Evolutionary conservation across 2,797 vertebrate species (phyloP).

Genomic region (Enoplosus armatus): DNA sequence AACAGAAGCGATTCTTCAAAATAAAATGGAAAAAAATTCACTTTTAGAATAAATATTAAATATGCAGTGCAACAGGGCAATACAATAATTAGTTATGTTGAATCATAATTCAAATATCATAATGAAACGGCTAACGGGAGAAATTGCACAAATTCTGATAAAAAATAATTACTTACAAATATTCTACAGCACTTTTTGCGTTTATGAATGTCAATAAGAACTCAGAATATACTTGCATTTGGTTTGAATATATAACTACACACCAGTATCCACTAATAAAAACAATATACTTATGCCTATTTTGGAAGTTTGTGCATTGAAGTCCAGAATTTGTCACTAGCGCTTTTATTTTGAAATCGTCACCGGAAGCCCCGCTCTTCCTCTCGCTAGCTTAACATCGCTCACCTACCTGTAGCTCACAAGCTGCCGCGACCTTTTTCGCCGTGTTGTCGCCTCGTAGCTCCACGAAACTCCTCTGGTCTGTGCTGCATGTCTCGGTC

Average conservation of each 20-base stretch:
- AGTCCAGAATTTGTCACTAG: accelerated
- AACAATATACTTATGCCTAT: accelerated
- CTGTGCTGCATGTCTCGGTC: not conserved
- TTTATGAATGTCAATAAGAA: not conserved
- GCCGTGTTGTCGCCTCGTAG: not conserved
- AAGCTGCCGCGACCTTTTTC: not conserved
- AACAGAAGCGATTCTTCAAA: slow-evolving; percentile 6
- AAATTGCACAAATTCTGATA: accelerated
- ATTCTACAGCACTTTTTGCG: not conserved
- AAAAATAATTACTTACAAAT: accelerated
- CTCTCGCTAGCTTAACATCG: not conserved
- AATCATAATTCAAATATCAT: not conserved
- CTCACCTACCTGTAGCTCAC: slow-evolving; percentile 72
- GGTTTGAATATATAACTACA: not conserved
- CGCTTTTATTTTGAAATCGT: slow-evolving; percentile 38
- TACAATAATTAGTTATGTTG: accelerated
- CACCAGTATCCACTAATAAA: not conserved
- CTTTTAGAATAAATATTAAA: not conserved
- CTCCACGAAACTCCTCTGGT: not conserved
- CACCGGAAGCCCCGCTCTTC: not conserved
- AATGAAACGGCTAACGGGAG: not conserved
- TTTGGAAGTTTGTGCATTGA: accelerated
- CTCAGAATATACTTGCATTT: not conserved
- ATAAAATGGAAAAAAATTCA: slow-evolving; percentile 27
- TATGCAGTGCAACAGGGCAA: not conserved